Evolutionary conservation across 2,113 vertebrate genomes (phyloP).

Genomic region (Menidia beryllina): DNA sequence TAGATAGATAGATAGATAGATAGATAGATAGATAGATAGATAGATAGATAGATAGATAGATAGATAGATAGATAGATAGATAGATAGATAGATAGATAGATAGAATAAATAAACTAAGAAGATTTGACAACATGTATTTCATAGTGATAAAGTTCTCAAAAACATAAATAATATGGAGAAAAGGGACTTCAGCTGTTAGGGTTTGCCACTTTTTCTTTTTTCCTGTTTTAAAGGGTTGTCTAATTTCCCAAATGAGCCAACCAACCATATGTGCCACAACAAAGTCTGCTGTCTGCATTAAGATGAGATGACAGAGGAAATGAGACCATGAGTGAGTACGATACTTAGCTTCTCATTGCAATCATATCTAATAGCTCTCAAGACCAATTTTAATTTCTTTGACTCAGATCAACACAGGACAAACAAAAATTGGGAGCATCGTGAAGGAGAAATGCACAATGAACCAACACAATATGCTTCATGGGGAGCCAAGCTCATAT

Average conservation of each 20-base stretch:
- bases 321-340: not conserved
- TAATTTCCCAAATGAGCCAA: not conserved
- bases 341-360: not conserved
- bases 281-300: not conserved
- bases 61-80: too few relatives aligned
- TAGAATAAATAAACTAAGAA: too few relatives aligned
- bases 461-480: conserved; percentile 20
- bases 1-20: too few relatives aligned
- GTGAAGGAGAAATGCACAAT: conserved; percentile 2
- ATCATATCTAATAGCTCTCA: not conserved
- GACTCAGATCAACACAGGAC: not conserved
- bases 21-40: too few relatives aligned
- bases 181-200: not conserved
- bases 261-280: not conserved
- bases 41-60: too few relatives aligned
- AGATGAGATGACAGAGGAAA: not conserved
- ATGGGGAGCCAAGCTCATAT: conserved; percentile 20
- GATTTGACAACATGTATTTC: too few relatives aligned
- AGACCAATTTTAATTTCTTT: not conserved
- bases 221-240: not conserved
- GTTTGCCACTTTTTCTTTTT: not conserved
- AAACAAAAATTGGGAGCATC: too few relatives aligned
- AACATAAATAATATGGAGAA: too few relatives aligned
- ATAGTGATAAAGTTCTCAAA: too few relatives aligned
- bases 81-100: too few relatives aligned